Conservation (phyloP, 2,797 vertebrate species). For the Epinephelus coioides region DNA sequence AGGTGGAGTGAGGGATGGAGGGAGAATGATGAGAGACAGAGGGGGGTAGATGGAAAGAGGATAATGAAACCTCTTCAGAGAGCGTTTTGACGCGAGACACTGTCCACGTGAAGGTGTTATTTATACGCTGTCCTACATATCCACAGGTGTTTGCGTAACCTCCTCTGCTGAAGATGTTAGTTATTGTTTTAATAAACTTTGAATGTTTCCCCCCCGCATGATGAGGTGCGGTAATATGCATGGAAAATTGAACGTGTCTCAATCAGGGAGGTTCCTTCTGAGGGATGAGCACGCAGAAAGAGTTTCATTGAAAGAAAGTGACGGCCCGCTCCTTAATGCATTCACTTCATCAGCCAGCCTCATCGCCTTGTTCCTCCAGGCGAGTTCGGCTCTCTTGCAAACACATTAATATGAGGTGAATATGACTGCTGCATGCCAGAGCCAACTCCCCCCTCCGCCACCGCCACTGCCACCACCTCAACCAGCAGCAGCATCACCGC, state of each 20-base stretch:
- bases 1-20: constrained; percentile 61
- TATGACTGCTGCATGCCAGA: constrained; percentile 76
- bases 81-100: constrained; percentile 55
- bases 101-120: constrained; percentile 37
- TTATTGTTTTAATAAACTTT: constrained; percentile 50
- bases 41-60: constrained; percentile 68
- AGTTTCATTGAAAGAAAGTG: constrained; percentile 52
- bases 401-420: constrained; percentile 82
- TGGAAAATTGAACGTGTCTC: constrained; percentile 43
- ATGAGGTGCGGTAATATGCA: constrained; percentile 41
- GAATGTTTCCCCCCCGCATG: constrained; percentile 8
- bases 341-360: constrained; percentile 75
- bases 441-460: constrained; percentile 19
- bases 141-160: constrained; percentile 57
- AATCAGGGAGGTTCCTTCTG: constrained; percentile 53
- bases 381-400: constrained; percentile 66
- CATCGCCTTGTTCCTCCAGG: constrained; percentile 69
- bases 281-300: constrained; percentile 52
- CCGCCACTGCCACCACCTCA: background rate
- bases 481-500: constrained; percentile 21
- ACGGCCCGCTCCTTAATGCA: constrained; percentile 61
- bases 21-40: constrained; percentile 67
- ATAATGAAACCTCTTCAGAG: constrained; percentile 75
- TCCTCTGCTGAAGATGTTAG: background rate
- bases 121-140: constrained; percentile 43